These are phyloP conservation scores for Brachylomia viminalis DNA, from an alignment of 2,888 invertebrate genomes.

Conservation along the genomic window DNA sequence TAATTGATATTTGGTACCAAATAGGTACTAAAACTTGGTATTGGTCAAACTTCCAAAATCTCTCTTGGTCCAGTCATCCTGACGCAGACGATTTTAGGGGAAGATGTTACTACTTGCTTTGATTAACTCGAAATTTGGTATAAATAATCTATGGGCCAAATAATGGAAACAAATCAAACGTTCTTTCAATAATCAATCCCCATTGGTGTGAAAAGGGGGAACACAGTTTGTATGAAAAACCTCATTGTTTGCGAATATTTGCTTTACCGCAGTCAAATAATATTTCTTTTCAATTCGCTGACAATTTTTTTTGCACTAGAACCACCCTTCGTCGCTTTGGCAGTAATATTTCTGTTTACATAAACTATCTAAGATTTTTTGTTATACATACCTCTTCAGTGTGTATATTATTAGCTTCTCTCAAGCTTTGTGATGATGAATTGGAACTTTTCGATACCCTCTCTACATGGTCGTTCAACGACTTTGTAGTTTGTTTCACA, in stretches of 20 bases:
- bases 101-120: not conserved
- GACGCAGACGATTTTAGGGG: not conserved
- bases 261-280: not conserved
- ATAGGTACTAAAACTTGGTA: no score
- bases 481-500: slow-evolving; percentile 71
- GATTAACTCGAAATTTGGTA: not conserved
- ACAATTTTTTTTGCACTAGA: not conserved
- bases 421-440: slow-evolving; percentile 65
- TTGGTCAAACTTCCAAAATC: no score
- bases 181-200: not conserved
- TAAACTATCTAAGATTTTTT: not conserved
- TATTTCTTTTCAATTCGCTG: not conserved
- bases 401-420: slow-evolving; percentile 69
- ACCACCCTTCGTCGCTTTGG: not conserved
- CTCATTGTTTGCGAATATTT: not conserved
- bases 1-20: no score
- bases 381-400: slow-evolving; percentile 74
- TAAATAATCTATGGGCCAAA: not conserved
- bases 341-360: not conserved
- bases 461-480: slow-evolving; percentile 71
- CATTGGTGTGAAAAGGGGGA: not conserved
- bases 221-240: not conserved
- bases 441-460: slow-evolving; percentile 71
- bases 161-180: not conserved
- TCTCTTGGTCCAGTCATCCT: no score